Evolutionary conservation across 2,113 vertebrate genomes (phyloP).

Genomic region (Cervus canadensis): DNA sequence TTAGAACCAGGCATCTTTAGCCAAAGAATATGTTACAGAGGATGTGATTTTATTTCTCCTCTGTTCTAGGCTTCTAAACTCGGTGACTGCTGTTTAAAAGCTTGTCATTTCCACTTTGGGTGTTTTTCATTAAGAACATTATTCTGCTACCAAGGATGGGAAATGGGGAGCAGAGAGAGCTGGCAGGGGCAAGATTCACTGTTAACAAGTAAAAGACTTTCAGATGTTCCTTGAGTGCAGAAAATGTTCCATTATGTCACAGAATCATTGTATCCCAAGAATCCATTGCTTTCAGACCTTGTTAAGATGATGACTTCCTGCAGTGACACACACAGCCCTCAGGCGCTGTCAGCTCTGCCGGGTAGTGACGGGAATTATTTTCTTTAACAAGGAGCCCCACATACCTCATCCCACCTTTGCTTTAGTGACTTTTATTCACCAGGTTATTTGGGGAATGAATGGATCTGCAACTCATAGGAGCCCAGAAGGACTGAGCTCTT

Average conservation of each 20-base stretch:
- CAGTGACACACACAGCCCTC: background rate
- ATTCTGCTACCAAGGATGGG: background rate
- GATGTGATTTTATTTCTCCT: background rate
- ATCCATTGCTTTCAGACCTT: background rate
- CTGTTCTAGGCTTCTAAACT: background rate
- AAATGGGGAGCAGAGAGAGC: background rate
- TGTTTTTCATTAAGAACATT: conserved; percentile 48
- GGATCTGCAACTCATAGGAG: background rate
- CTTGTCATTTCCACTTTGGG: conserved; percentile 8
- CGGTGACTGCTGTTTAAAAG: background rate
- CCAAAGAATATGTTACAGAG: background rate
- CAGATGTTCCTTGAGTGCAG: conserved; percentile 21
- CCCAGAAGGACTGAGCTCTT: background rate
- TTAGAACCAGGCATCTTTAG: background rate
- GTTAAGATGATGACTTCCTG: conserved; percentile 14
- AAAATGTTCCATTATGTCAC: conserved; percentile 28
- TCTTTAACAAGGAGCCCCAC: background rate
- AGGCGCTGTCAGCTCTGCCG: background rate
- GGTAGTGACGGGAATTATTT: background rate
- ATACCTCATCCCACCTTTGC: background rate
- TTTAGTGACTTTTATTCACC: background rate
- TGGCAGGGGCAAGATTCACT: background rate
- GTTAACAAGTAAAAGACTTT: conserved; percentile 47
- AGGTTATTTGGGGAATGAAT: background rate
- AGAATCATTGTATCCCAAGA: background rate